Conservation (phyloP, 2,888 invertebrate species). For the Phalera bucephala region DNA sequence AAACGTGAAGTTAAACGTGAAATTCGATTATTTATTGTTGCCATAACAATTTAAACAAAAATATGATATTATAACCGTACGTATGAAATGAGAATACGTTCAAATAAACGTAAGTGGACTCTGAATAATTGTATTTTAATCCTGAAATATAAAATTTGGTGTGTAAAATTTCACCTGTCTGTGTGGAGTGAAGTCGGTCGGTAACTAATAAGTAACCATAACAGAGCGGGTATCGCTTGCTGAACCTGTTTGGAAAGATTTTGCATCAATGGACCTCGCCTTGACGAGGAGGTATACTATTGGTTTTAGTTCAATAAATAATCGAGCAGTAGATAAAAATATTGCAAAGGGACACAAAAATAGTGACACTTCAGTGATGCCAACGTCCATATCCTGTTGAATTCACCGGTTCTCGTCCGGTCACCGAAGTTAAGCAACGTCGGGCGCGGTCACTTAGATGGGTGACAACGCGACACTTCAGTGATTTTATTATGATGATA, state of each 20-base stretch:
- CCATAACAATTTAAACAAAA: not conserved
- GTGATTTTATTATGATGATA: no score
- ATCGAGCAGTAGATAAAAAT: no score
- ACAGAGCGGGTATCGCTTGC: constrained; percentile 17
- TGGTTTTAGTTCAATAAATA: no score
- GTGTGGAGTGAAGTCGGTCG: constrained; percentile 29
- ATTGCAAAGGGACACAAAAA: no score
- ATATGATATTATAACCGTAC: no score
- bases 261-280: constrained; percentile 38
- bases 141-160: constrained; percentile 31
- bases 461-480: no score
- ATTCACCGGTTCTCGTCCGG: constrained; percentile 74
- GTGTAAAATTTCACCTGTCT: constrained; percentile 56
- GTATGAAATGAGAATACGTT: not conserved
- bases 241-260: constrained; percentile 27
- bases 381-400: constrained; percentile 68
- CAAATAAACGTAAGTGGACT: not conserved
- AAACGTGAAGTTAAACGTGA: not conserved
- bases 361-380: no score
- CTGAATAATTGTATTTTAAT: constrained; percentile 5
- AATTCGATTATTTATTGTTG: not conserved
- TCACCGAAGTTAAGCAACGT: constrained; percentile 75
- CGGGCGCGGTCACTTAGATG: constrained; percentile 72
- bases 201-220: constrained; percentile 25
- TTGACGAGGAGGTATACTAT: not conserved